Base-by-base conservation (phyloP, 2,113 vertebrate genomes). In the Erpornis zantholeuca region DNA sequence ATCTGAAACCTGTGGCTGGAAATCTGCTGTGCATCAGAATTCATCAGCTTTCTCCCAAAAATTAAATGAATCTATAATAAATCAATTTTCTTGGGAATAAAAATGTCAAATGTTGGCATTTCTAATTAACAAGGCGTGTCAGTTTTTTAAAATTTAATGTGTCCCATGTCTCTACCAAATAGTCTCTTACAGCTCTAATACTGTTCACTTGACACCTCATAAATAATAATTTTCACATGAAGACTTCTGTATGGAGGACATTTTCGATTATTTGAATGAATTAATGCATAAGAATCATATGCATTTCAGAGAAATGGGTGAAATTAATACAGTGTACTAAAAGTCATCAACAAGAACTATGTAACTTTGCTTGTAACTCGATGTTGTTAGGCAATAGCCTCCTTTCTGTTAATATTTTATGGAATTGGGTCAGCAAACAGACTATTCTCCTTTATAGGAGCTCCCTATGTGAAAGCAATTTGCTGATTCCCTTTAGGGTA, bases 201-300 rank as follows among this genome's bases (percentile, higher is more conserved):
- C 76, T 86, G 73, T 49, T 94, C 75, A 52, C 57, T 79, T 88
- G 72, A 69, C 86, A 59, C 38, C 63, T 92, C 86, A 90, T 94
- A 94, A 96, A 94, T 92, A 94, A 83, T 82, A 73, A 94, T 83
- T 91, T 97, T 91, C 49, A 66, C 31, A 80, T 85, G 66, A 92
- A 40, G 40, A 68, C 70, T 87, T 93, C 70, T 76, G 12, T 72
- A n/a, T 94, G 54, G 65, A 72, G 93, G 84, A 66, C 36, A 69
- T 19, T 91, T 79, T 9, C 63, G 78, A 82, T 72, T 84, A 88
- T 94, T 29, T 33, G 11, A 84, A 76, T 92, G 47, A 94, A 71
- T 92, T 73, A 83, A 82, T 59, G 77, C 18, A 7, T 22, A 22
- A 52, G 73, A 57, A 53, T 66, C 63, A 68, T 45, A 49, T 57